phyloP scores from a whole-genome alignment of 1,140 invertebrate species.

The Himalopsyche phryganea region DNA sequence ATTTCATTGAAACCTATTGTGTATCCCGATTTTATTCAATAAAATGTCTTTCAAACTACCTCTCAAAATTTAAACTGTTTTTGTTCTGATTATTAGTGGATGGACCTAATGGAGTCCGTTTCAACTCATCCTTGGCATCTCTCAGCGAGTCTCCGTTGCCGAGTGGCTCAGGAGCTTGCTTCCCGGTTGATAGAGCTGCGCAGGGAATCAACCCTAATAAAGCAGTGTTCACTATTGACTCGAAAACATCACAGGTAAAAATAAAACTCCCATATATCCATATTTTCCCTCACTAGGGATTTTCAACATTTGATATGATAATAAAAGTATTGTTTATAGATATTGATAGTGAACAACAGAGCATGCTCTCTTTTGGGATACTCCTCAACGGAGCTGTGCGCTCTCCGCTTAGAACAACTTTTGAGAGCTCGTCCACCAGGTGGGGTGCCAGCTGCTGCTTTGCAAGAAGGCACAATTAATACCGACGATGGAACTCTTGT shows the following conservation, averaged over 20 bases:
- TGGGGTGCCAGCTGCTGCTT: conserved; percentile 52
- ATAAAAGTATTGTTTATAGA: no score
- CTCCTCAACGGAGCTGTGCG: conserved; percentile 54
- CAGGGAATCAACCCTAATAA: conserved; percentile 54
- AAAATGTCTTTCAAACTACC: no score
- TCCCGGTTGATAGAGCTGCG: conserved; percentile 21
- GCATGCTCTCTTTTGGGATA: conserved; percentile 60
- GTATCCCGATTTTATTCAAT: no score
- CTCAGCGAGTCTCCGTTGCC: conserved; percentile 30
- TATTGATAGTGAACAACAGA: conserved; percentile 61
- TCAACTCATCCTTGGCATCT: conserved; percentile 44
- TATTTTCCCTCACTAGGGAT: no score
- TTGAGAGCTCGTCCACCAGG: conserved; percentile 50
- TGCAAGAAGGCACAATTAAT: conserved; percentile 55
- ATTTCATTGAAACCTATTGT: no score
- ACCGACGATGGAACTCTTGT: conserved; percentile 57
- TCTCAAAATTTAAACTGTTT: no score
- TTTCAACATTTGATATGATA: no score
- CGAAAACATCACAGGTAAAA: conserved; percentile 51
- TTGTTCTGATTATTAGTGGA: no score
- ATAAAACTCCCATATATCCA: no score
- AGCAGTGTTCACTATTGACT: conserved; percentile 57
- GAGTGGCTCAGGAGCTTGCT: conserved; percentile 4
- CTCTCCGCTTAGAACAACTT: conserved; percentile 54
- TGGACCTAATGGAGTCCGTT: conserved; percentile 51